Conservation (phyloP, 1,140 invertebrate species). For the Eupristina koningsbergeri region DNA sequence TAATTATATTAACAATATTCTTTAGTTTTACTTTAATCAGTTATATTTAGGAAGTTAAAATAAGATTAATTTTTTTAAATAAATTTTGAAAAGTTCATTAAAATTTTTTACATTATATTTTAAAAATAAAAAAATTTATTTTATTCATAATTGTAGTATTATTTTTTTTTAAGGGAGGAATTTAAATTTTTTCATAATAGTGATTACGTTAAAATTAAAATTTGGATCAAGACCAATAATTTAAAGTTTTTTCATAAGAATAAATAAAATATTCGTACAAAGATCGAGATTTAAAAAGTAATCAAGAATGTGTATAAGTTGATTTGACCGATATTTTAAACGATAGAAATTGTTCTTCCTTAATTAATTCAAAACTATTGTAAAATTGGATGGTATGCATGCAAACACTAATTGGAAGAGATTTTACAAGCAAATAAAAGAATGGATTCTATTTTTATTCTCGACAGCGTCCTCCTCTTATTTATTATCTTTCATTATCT, state of each 20-base stretch:
- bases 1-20: no score
- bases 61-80: not conserved
- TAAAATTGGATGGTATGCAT: slow-evolving; percentile 64
- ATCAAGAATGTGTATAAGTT: not conserved
- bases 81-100: not conserved
- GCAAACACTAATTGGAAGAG: slow-evolving; percentile 58
- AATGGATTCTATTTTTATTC: no score
- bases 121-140: not conserved
- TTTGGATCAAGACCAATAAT: no score
- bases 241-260: not conserved
- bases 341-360: slow-evolving; percentile 53
- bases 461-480: no score
- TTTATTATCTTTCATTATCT: slow-evolving; percentile 32
- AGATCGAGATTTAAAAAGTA: slow-evolving; percentile 7
- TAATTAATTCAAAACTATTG: slow-evolving; percentile 66
- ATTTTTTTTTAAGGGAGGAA: not conserved
- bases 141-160: not conserved
- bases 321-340: slow-evolving; percentile 4
- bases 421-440: no score
- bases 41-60: not conserved
- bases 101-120: not conserved
- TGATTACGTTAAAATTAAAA: no score
- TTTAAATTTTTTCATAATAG: not conserved
- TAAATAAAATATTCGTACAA: not conserved
- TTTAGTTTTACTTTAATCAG: no score